Base-by-base conservation (phyloP, 2,888 invertebrate genomes). In the Pyralis farinalis region DNA sequence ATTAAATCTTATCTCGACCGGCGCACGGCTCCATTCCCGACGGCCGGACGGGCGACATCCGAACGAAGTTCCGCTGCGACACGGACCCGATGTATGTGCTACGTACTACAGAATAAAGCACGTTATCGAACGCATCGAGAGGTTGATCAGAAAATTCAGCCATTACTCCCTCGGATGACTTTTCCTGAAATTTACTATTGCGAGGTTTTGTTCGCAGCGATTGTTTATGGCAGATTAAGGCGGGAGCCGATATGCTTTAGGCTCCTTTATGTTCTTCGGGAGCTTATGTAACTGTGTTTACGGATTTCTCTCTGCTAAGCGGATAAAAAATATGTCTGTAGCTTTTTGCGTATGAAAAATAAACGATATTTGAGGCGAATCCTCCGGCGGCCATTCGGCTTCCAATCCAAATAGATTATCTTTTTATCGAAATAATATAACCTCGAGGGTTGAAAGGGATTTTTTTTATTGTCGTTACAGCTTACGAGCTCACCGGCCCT, bases 151-250 rank as follows among this genome's bases (percentile, higher is more conserved):
- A 71, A 70, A 71, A 72, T 68, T 70, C 69, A 59, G 62, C 66
- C 63, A 75, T 77, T 72, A 75, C 70, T 72, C 55, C 64, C 55
- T 64, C 56, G 71, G 72, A 78, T 79, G 75, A 77, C 71, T 75
- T 71, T 16, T 66, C 64, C 61, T 63, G 68, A 72, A 16, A 76
- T 74, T 63, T 77, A 76, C 60, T 77, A 71, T 73, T 63, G 67
- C 64, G 56, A 57, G 71, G 74, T 71, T 73, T 71, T 68, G 77
- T 71, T 68, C 63, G 60, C 51, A 48, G 64, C 69, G 67, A 75
- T 77, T 79, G 79, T 78, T 78, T 79, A 78, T 69, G 68, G 74
- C 69, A 68, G 77, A 77, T 77, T 71, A 73, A 70, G 71, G 71
- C 68, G 57, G 56, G 47, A 61, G 61, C 60, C 71, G 72, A 73